These are phyloP conservation scores for Dysmachus trigonus DNA, from an alignment of 2,888 invertebrate species.

Conservation along the genomic window DNA sequence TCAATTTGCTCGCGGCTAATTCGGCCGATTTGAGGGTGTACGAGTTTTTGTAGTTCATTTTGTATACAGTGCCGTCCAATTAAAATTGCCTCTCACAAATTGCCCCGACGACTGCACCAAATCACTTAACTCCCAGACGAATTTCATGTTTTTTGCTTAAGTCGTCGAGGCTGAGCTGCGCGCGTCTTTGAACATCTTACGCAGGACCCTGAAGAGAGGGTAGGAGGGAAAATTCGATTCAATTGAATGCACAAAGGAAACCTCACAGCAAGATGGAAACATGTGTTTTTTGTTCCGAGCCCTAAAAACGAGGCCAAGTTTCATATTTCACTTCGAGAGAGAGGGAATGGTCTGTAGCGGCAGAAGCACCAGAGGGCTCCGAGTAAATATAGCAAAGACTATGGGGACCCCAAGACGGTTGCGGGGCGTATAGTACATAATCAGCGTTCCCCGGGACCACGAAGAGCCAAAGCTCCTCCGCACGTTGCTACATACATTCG, in stretches of 20 bases:
- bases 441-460: not conserved
- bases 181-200: not conserved
- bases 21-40: not conserved
- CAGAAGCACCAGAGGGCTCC: not conserved
- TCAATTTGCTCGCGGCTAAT: not conserved
- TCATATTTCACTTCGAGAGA: slow-evolving; percentile 20
- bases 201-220: not conserved
- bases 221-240: not conserved
- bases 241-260: slow-evolving; percentile 27
- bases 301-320: slow-evolving; percentile 27
- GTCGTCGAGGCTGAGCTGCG: not conserved
- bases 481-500: no score
- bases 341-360: not conserved
- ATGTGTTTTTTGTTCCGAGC: slow-evolving; percentile 12
- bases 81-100: not conserved
- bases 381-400: not conserved
- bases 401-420: not conserved
- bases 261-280: slow-evolving; percentile 37
- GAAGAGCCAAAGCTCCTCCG: not conserved
- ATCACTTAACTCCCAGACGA: slow-evolving; percentile 15
- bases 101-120: not conserved
- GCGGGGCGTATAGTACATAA: not conserved
- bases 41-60: not conserved
- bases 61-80: not conserved
- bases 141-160: not conserved